Conservation (phyloP, 2,113 vertebrate genomes). For the Bothrops jararaca region DNA sequence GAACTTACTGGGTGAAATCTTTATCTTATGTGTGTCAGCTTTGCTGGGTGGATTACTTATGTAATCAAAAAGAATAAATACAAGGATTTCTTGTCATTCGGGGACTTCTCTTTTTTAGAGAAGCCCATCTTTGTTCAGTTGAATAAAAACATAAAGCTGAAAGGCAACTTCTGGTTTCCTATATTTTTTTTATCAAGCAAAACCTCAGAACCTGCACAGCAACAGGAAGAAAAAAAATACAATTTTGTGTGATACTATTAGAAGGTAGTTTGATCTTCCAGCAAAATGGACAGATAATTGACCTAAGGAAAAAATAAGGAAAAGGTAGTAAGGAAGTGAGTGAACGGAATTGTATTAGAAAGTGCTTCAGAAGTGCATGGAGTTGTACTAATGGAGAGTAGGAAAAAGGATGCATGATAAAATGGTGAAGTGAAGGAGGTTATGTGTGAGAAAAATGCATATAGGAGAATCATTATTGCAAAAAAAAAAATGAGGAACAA, state of each 20-base stretch:
- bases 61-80: too few relatives aligned
- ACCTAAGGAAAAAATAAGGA: background rate
- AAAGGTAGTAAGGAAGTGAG: background rate
- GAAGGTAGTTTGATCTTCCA: background rate
- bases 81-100: too few relatives aligned
- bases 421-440: background rate
- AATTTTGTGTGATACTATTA: background rate
- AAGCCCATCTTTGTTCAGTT: too few relatives aligned
- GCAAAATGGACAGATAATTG: background rate
- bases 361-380: background rate
- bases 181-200: too few relatives aligned
- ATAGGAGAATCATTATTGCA: background rate
- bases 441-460: background rate
- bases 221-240: background rate
- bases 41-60: too few relatives aligned
- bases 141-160: too few relatives aligned
- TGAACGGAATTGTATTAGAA: background rate
- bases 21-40: too few relatives aligned
- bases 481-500: background rate
- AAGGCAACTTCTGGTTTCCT: too few relatives aligned
- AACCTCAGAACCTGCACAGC: too few relatives aligned
- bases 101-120: too few relatives aligned
- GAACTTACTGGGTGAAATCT: too few relatives aligned
- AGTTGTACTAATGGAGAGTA: background rate
- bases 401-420: background rate